Evolutionary conservation across 2,888 invertebrate genomes (phyloP).

Genomic region (Oligia fasciuncula): DNA sequence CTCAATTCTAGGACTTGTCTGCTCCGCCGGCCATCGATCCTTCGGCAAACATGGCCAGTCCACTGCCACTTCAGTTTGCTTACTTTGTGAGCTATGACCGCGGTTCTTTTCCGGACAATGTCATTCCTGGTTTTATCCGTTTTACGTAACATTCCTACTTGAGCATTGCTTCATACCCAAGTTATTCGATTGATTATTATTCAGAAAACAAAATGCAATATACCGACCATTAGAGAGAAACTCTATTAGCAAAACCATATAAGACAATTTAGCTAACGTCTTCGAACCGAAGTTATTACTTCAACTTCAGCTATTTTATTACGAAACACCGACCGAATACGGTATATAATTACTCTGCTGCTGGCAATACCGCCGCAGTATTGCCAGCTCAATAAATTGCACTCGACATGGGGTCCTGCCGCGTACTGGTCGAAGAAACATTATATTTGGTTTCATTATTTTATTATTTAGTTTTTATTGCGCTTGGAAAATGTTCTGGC

Average conservation of each 20-base stretch:
- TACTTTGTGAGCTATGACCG: too few species aligned
- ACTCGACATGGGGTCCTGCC: constrained; percentile 58
- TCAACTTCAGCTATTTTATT: constrained; percentile 45
- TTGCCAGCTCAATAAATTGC: constrained; percentile 59
- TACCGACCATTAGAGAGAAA: not conserved
- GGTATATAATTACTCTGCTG: constrained; percentile 54
- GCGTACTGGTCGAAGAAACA: constrained; percentile 45
- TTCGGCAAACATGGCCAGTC: too few species aligned
- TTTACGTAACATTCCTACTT: not conserved
- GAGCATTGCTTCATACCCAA: not conserved
- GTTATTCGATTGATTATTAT: not conserved
- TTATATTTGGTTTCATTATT: constrained; percentile 31
- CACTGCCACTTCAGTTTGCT: not conserved
- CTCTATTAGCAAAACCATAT: constrained; percentile 1
- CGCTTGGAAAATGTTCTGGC: constrained; percentile 9
- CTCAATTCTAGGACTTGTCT: too few species aligned
- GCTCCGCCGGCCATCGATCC: too few species aligned
- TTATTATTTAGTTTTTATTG: constrained; percentile 21
- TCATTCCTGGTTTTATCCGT: not conserved
- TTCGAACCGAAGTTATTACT: constrained; percentile 26
- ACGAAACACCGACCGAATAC: constrained; percentile 48
- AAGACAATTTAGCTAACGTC: constrained; percentile 29
- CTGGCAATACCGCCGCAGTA: constrained; percentile 40
- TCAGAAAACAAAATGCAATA: constrained; percentile 5
- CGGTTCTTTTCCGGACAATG: too few species aligned